Evolutionary conservation across 2,113 vertebrate species (phyloP), one percentile per base, ranked within the genome.

Genomic region (Morone chrysops): DNA sequence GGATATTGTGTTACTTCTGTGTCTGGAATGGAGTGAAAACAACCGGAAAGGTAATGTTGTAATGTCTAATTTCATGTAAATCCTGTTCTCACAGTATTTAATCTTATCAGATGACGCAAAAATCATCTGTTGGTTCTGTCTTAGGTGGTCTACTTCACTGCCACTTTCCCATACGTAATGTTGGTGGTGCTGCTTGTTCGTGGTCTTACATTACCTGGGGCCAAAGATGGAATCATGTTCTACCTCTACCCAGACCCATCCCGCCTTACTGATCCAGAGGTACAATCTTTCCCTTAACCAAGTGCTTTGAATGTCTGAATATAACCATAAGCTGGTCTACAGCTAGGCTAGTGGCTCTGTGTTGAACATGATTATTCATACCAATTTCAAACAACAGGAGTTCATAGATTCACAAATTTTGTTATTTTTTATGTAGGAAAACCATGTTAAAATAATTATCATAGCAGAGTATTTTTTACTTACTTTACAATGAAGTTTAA

Each of bases 111-210:
- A 0, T 17, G 18, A 16, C 9, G 17, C 4, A 70, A 17, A 51
- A 36, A 16, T n/a, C 36, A 3, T 13, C 2, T 59, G 4, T 10
- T 71, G 10, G 3, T 66, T 85, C 8, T 82, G 43, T 3, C 22
- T 41, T 87, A 99, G 98, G 97, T 99, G 0, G 98, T 99, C 22
- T 99, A 99, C 77, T 97, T 99, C 91, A 99, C 98, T 10, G 97
- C 97, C 72, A 98, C 97, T 0, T 99, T 99, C 74, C 98, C 98
- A 0, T 99, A 98, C 0, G 38, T 97, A 82, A 99, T 99, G 97
- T 89, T 99, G 22, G 5, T 96, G 7, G 93, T 97, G 77, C 87
- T 99, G 65, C 93, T 99, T 59, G 83, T 98, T n/a, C 96, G 98
- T 63, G 98, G 98, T 1, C 88, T 97, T n/a, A 98, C 96, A 0